Evolutionary conservation across 2,113 vertebrate genomes (phyloP).

Genomic region (Passer montanus): DNA sequence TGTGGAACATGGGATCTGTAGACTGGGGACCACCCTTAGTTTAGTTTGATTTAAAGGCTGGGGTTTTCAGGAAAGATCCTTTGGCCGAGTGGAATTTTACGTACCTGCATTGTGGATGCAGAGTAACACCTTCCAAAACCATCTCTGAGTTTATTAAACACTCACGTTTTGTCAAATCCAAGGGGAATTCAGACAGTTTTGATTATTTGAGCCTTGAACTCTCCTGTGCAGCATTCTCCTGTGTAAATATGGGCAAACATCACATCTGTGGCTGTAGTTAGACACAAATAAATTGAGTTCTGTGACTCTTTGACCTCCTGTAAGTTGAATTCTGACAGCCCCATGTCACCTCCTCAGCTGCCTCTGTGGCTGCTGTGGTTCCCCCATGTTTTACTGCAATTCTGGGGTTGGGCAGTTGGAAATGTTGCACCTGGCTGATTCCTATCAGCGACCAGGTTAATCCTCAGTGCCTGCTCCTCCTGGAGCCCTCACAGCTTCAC

Average conservation of each 20-base stretch:
- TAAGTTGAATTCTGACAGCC: neutral
- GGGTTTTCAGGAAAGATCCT: neutral
- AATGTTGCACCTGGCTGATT: neutral
- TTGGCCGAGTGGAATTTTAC: neutral
- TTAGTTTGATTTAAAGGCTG: neutral
- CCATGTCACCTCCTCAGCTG: neutral
- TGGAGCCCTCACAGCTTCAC: neutral
- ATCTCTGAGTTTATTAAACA: neutral
- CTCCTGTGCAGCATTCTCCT: neutral
- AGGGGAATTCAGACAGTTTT: neutral
- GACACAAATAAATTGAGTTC: neutral
- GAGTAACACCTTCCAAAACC: neutral
- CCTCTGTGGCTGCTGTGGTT: neutral
- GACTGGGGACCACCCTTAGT: neutral
- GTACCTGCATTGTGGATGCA: rapidly evolving
- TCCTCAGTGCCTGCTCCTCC: neutral
- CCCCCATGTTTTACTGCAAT: rapidly evolving
- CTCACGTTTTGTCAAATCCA: neutral
- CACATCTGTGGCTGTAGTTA: rapidly evolving
- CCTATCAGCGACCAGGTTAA: neutral
- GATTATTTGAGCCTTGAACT: neutral
- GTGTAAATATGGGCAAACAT: neutral
- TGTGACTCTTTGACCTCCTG: neutral
- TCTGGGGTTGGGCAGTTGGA: neutral
- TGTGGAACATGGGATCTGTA: neutral